Conservation (phyloP, 2,797 vertebrate species). For the Sebastes flavidus region DNA sequence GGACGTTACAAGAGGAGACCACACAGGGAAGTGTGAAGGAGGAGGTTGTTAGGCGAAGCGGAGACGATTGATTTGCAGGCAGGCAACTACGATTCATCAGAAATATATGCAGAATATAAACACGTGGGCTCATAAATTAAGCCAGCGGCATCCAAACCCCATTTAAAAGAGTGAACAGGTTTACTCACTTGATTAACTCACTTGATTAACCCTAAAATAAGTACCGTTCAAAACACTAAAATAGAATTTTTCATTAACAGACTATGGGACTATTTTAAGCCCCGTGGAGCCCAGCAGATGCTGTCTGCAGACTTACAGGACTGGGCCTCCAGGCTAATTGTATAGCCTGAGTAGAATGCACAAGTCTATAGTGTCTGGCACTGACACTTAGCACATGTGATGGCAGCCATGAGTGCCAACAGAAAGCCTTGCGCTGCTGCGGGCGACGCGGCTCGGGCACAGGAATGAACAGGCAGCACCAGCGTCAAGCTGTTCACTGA, state of each 20-base stretch:
- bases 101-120: slow-evolving; percentile 29
- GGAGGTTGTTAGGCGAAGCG: slow-evolving; percentile 11
- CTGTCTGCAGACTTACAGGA: slow-evolving; percentile 41
- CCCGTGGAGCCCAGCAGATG: slow-evolving; percentile 59
- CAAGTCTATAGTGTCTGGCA: slow-evolving; percentile 47
- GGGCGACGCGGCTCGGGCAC: slow-evolving; percentile 13
- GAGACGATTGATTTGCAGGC: slow-evolving; percentile 7
- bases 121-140: background rate
- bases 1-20: slow-evolving; percentile 54
- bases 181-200: background rate
- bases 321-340: slow-evolving; percentile 43
- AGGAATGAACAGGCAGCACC: slow-evolving; percentile 61
- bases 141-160: background rate
- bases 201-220: slow-evolving; percentile 11
- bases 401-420: slow-evolving; percentile 43
- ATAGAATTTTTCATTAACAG: slow-evolving; percentile 31
- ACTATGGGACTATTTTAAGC: slow-evolving; percentile 1
- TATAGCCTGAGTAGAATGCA: slow-evolving; percentile 36
- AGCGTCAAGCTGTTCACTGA: slow-evolving; percentile 61
- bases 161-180: background rate
- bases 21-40: slow-evolving; percentile 56
- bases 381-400: slow-evolving; percentile 56
- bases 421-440: slow-evolving; percentile 46
- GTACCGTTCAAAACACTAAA: background rate
- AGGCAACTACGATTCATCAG: background rate